A percentile compares a stretch with the other conserved stretches of the same genome.
phyloP scores from a whole-genome alignment of 2,888 invertebrate species.

The Andrena trimmerana region DNA sequence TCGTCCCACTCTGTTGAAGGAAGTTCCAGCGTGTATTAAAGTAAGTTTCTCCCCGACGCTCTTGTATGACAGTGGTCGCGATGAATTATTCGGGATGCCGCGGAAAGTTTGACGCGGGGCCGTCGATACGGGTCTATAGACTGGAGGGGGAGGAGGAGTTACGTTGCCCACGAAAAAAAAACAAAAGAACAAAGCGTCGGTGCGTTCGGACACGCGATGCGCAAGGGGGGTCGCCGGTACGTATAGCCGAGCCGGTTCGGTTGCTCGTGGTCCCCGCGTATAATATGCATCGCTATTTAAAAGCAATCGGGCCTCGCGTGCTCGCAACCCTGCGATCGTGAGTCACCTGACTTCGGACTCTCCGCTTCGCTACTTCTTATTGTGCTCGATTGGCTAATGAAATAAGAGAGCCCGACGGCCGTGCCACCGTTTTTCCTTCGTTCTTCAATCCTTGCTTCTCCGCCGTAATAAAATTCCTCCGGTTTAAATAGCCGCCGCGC shows the following conservation, averaged over 20 bases:
- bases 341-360: slow-evolving; percentile 50
- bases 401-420: slow-evolving; percentile 19
- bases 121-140: not conserved
- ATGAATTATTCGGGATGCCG: slow-evolving; percentile 5
- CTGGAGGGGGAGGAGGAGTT: not conserved
- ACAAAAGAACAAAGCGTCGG: slow-evolving; percentile 4
- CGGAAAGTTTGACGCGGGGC: slow-evolving; percentile 7
- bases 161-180: not conserved
- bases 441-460: slow-evolving; percentile 12
- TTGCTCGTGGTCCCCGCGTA: not conserved
- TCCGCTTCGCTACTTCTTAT: slow-evolving; percentile 49
- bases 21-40: not conserved
- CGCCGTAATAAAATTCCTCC: slow-evolving; percentile 40
- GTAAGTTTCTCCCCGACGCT: not conserved
- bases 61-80: not conserved
- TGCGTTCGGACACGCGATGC: slow-evolving; percentile 26
- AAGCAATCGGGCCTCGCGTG: slow-evolving; percentile 56
- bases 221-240: not conserved
- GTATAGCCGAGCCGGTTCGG: too few relatives aligned
- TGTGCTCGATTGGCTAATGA: slow-evolving; percentile 55
- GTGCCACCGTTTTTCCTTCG: slow-evolving; percentile 6
- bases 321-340: slow-evolving; percentile 30
- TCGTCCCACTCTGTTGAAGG: not conserved
- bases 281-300: slow-evolving; percentile 58
- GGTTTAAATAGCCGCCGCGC: slow-evolving; percentile 3